Percentiles rank a stretch among this genome's conserved stretches.
phyloP scores from a whole-genome alignment of 2,797 vertebrate species.

The Sebastes iracundus region DNA sequence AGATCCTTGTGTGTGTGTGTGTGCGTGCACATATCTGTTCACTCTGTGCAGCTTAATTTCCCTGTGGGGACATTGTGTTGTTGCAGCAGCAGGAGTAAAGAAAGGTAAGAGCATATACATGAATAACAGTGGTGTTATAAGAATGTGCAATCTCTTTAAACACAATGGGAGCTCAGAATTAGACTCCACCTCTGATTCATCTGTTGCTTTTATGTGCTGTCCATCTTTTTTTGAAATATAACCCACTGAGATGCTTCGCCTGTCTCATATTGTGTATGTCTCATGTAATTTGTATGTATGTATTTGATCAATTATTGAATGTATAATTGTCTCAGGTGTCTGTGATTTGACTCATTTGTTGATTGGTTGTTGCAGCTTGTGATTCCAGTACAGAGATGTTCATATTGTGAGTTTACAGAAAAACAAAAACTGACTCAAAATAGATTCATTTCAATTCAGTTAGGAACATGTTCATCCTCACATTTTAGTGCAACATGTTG shows the following conservation, averaged over 20 bases:
- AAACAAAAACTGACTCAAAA: too few relatives aligned
- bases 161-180: background rate
- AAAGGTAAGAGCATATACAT: background rate
- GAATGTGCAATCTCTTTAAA: background rate
- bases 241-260: background rate
- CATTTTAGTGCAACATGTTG: background rate
- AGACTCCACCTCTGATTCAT: background rate
- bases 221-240: background rate
- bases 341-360: background rate
- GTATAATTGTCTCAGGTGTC: background rate
- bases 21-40: background rate
- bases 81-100: background rate
- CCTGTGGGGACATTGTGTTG: background rate
- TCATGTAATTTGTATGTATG: background rate
- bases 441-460: background rate
- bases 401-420: background rate
- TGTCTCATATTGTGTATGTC: background rate
- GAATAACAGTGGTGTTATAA: background rate
- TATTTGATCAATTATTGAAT: background rate
- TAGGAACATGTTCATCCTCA: background rate
- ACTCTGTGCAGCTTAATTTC: constrained; percentile 5
- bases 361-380: background rate
- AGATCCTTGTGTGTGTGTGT: background rate
- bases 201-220: background rate
- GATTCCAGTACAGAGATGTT: background rate